Evolutionary conservation across 2,113 vertebrate genomes (phyloP), one percentile per base, ranked within the genome.

Genomic region (Solea senegalensis): DNA sequence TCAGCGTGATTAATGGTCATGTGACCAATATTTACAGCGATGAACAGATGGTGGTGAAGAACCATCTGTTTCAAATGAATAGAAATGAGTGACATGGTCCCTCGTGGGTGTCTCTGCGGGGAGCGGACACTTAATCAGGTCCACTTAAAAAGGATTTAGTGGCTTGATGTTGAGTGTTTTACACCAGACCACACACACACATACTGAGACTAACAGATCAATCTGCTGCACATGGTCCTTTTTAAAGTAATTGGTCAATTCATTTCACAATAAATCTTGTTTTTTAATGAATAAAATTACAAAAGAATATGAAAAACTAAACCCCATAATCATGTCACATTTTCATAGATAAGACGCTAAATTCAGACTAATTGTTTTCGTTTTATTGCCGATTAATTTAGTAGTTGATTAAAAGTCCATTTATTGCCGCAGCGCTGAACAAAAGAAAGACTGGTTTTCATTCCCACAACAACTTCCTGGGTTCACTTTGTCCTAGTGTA

Each of bases 401-500:
- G 34, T 34, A 34, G 34, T 34, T 34, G 3, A 34, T 34, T 34
- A 34, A 3, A 34, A 34, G 5, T 34, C 34, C 3, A 34, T 34
- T 34, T 34, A 34, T 34, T 34, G 34, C 34, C 2, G 34, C 34
- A 34, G 34, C 34, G 1, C 34, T 34, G 34, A 34, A 34, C 34
- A 34, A 34, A 34, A 21, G 21, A 16, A 1, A 40, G 15, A 39
- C 5, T 3, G 9, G 26, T 12, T 58, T 43, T 11, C 45, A 40
- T 10, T 4, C 28, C 27, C 1, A 10, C 28, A 66, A 11, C 21
- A 45, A 26, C 52, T 44, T 61, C 61, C 41, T 40, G 54, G 15
- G 44, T 82, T 43, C 69, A 46, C 59, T 77, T 43, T 80, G 61
- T 62, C 59, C 56, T 44, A 48, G 28, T 74, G 41, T 63, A 56